A percentile compares a stretch with the other conserved stretches of the same genome.
Evolutionary conservation across 2,888 invertebrate species (phyloP).

Genomic region (Plemyria rubiginata): DNA sequence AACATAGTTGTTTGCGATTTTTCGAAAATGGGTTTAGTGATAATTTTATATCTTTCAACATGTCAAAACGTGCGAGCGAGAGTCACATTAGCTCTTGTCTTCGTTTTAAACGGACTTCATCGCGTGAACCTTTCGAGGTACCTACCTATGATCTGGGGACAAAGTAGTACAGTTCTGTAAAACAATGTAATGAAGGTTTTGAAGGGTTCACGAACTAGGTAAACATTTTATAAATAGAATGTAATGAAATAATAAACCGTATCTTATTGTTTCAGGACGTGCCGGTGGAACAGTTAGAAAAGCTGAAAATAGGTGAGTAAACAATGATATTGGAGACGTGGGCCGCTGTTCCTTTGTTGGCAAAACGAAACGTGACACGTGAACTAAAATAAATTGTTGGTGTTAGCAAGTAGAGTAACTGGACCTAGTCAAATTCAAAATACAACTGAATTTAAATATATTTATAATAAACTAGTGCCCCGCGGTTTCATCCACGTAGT

Average conservation of each 20-base stretch:
- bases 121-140: not conserved
- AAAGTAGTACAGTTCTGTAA: not conserved
- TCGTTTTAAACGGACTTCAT: not conserved
- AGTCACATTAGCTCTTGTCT: too few species aligned
- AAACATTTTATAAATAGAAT: not conserved
- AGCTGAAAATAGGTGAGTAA: conserved; percentile 72
- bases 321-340: conserved; percentile 18
- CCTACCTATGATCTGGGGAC: not conserved
- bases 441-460: too few species aligned
- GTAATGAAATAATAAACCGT: conserved; percentile 9
- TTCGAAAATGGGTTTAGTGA: too few species aligned
- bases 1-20: too few species aligned
- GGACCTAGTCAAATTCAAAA: not conserved
- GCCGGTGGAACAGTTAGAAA: conserved; percentile 75
- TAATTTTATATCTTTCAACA: too few species aligned
- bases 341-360: conserved; percentile 11
- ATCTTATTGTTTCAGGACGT: conserved; percentile 68
- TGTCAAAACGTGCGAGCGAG: too few species aligned
- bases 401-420: conserved; percentile 4
- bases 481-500: too few species aligned
- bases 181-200: too few species aligned
- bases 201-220: too few species aligned
- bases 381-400: not conserved
- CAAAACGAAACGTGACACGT: conserved; percentile 10
- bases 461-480: too few species aligned